Conservation (phyloP, 2,113 vertebrate species). For the Patagioenas fasciata region DNA sequence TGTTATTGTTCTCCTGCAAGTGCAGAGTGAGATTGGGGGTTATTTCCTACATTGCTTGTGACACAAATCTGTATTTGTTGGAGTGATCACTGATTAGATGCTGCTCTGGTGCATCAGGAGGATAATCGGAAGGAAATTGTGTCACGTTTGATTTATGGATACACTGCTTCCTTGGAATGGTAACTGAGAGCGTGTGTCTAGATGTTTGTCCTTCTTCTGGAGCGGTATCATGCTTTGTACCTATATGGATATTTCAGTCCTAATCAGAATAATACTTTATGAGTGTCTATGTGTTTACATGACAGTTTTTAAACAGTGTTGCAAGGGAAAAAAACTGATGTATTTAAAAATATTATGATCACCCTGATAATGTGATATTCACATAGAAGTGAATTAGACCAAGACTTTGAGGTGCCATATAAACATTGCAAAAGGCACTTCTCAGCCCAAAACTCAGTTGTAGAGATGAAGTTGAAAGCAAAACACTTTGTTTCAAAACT, state of each 20-base stretch:
- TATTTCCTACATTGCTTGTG: not conserved
- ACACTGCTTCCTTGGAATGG: not conserved
- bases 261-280: not conserved
- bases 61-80: slow-evolving; percentile 6
- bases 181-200: not conserved
- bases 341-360: not conserved
- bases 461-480: not conserved
- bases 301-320: not conserved
- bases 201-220: not conserved
- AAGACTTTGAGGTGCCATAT: not conserved
- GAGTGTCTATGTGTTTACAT: not conserved
- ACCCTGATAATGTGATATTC: not conserved
- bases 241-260: not conserved
- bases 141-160: slow-evolving; percentile 3
- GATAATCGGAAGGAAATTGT: not conserved
- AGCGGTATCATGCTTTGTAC: not conserved
- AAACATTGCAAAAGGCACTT: not conserved
- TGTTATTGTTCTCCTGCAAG: not conserved
- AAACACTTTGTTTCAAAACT: not conserved
- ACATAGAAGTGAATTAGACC: not conserved
- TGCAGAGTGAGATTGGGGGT: not conserved
- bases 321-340: not conserved
- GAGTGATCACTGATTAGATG: slow-evolving; percentile 17
- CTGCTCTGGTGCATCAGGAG: not conserved
- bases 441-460: not conserved